Evolutionary conservation across 2,113 vertebrate genomes (phyloP), one percentile per base, ranked within the genome.

Genomic region (Aythya baeri): DNA sequence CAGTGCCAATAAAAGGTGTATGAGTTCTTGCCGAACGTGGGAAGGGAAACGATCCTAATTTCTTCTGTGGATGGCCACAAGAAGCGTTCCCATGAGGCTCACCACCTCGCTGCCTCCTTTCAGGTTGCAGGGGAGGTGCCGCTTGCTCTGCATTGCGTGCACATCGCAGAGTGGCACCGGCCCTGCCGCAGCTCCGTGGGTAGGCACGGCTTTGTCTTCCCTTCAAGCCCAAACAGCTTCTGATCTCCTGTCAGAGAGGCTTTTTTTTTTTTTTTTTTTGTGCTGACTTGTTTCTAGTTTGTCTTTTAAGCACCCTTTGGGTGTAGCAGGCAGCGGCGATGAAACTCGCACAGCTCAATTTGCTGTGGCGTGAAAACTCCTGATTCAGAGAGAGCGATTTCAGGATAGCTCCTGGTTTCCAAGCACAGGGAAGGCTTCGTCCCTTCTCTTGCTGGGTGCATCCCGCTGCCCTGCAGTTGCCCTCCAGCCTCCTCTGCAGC

Each of bases 141-240:
- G 0, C 34, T 32, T 10, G 20, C 46, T 49, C 20, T 6, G 46
- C 46, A 22, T 49, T 22, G 46, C 20, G 46, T 49, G 46, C 20
- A 49, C 46, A 21, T 49, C 10, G 46, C 46, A 22, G 46, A 22
- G 46, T 1, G 14, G 38, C 50, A 7, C 52, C 4, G 25, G 7
- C 25, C 67, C 65, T 59, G 27, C 1, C 0, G 4, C 0, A 3
- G 31, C 34, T 5, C 15, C 29, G 70, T 50, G 11, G 44, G 20
- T 7, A 18, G 16, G 0, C 0, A 0, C 0, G 1, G 8, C 26
- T 77, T 50, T 2, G 0, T 9, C 65, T 31, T 18, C 70, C 43
- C 49, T 63, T 21, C 7, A 20, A 72, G 25, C 13, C 44, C 18
- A 1, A 1, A 1, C 34, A 46, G 26, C 23, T 49, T 23, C n/a